These are phyloP conservation scores for Drosophila borborema DNA, from an alignment of 2,888 invertebrate genomes.

Conservation along the genomic window DNA sequence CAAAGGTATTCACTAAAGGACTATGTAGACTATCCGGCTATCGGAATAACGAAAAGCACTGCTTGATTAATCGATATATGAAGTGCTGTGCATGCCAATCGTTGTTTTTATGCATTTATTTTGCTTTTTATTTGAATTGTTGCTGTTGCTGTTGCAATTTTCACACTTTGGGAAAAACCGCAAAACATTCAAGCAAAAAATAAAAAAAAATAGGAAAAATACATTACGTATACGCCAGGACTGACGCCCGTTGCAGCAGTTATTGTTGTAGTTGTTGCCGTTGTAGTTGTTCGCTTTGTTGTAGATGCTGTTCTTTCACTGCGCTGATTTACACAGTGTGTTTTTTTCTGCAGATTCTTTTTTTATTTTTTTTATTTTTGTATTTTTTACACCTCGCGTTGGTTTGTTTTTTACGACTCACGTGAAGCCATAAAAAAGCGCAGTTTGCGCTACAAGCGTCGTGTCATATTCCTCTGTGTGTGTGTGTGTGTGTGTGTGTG, in stretches of 20 bases:
- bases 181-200: slow-evolving; percentile 46
- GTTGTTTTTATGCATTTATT: slow-evolving; percentile 9
- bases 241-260: slow-evolving; percentile 26
- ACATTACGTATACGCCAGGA: slow-evolving; percentile 63
- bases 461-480: slow-evolving; percentile 1
- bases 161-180: slow-evolving; percentile 49
- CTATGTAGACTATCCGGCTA: slow-evolving; percentile 6
- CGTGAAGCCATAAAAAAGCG: slow-evolving; percentile 63
- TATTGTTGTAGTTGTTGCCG: slow-evolving; percentile 14
- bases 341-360: slow-evolving; percentile 43
- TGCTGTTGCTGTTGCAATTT: slow-evolving; percentile 30
- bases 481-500: slow-evolving; percentile 13
- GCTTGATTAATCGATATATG: slow-evolving; percentile 45
- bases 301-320: slow-evolving; percentile 42
- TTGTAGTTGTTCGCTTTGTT: slow-evolving; percentile 35
- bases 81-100: slow-evolving; percentile 30
- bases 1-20: slow-evolving; percentile 1
- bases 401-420: slow-evolving; percentile 68
- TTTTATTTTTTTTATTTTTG: slow-evolving; percentile 25
- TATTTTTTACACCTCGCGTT: slow-evolving; percentile 52
- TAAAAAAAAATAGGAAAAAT: slow-evolving; percentile 36
- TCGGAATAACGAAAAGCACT: slow-evolving; percentile 23
- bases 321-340: slow-evolving; percentile 70
- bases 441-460: slow-evolving; percentile 12
- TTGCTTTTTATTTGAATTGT: neutral